phyloP scores from a whole-genome alignment of 2,888 invertebrate genomes.

The Melanostoma mellinum region DNA sequence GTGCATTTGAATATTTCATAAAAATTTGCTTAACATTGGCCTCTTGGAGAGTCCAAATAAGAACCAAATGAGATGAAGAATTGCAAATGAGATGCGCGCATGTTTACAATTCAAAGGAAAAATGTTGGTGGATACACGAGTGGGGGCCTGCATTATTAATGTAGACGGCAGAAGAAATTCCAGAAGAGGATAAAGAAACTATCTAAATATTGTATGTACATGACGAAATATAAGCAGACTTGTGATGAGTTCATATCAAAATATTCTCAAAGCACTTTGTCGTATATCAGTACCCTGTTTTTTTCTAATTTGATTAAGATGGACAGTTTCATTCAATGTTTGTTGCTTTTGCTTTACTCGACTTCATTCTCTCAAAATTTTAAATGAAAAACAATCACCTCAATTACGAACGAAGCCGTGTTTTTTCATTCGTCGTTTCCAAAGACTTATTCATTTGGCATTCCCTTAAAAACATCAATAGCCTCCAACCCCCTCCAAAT shows the following conservation, averaged over 20 bases:
- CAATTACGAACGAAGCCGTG: too few relatives aligned
- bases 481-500: too few relatives aligned
- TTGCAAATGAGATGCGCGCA: slow-evolving; percentile 31
- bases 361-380: too few relatives aligned
- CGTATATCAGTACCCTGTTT: too few relatives aligned
- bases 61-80: slow-evolving; percentile 2
- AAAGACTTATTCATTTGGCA: too few relatives aligned
- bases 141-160: slow-evolving; percentile 20
- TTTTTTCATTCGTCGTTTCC: too few relatives aligned
- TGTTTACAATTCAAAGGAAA: slow-evolving; percentile 35
- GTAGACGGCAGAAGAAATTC: background rate
- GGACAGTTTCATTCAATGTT: too few relatives aligned
- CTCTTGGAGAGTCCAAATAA: slow-evolving; percentile 26
- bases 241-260: slow-evolving; percentile 3
- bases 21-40: slow-evolving; percentile 21
- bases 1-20: slow-evolving; percentile 23
- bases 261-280: background rate
- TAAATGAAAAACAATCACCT: too few relatives aligned
- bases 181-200: slow-evolving; percentile 17
- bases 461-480: too few relatives aligned
- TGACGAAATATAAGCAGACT: background rate
- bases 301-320: too few relatives aligned
- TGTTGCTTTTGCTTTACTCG: too few relatives aligned
- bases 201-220: slow-evolving; percentile 21
- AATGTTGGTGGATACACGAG: slow-evolving; percentile 20